Evolutionary conservation across 2,888 invertebrate genomes (phyloP), one percentile per base, ranked within the genome.

Genomic region (Tupiocoris notatus): DNA sequence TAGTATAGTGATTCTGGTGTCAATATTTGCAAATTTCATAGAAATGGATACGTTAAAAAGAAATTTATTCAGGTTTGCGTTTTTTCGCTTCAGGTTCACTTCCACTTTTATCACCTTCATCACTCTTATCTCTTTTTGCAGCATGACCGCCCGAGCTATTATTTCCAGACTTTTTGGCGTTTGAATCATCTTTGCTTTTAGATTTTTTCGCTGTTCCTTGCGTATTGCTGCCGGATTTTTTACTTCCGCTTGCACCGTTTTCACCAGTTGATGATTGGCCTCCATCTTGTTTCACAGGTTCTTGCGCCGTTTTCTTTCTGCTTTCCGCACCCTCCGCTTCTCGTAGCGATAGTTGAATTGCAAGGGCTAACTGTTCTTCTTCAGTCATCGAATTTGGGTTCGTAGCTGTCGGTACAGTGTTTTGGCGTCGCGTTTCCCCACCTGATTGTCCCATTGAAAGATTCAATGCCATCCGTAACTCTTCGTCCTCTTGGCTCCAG

Each of bases 281-380:
- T 59, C 59, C 17, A 17, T 59, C 20, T 59, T 59, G 39, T 39
- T 39, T 39, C 12, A 3, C 39, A 39, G 59, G n/a, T 9, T 59
- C 18, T 6, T 59, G 59, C 7, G 54, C 54, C n/a, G n/a, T n/a
- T n/a, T n/a, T n/a, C n/a, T n/a, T n/a, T n/a, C n/a, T n/a, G n/a
- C 6, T 9, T 59, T 59, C 61, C 61, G 6, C 61, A 63, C 18
- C 63, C 7, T 39, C 61, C 9, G 54, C 22, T 16, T 73, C 63
- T 18, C 62, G 62, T 1, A 73, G 39, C n/a, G 73, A 73, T 2
- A 73, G 24, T 17, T 73, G 73, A 20, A 73, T 25, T 54, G 73
- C 73, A 20, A 73, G 12, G 2, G 24, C 39, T 7, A 73, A 22
- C 17, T 73, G 73, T 39, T 73, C 73, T 2, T 73, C 73, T 2